phyloP scores from a whole-genome alignment of 2,888 invertebrate genomes.

The Athetis lepigone region DNA sequence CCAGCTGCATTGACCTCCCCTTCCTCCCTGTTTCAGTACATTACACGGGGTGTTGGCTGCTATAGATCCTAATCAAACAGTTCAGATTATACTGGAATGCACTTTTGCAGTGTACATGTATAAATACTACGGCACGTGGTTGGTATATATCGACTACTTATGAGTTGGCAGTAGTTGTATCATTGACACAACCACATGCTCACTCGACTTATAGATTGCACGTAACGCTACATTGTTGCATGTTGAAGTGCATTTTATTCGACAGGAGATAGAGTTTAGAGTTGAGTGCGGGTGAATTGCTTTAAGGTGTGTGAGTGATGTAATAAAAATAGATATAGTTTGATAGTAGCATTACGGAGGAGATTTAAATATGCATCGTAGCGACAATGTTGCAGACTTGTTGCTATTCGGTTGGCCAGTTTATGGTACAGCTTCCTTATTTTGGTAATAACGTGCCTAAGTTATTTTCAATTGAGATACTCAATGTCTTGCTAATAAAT shows the following conservation, averaged over 20 bases:
- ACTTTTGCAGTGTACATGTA: slow-evolving; percentile 63
- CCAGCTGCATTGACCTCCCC: slow-evolving; percentile 61
- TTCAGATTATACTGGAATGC: slow-evolving; percentile 68
- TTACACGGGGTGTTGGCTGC: slow-evolving; percentile 25
- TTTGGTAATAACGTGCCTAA: slow-evolving; percentile 72
- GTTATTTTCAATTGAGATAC: slow-evolving; percentile 58
- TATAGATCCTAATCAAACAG: slow-evolving; percentile 55
- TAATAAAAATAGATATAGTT: slow-evolving; percentile 76
- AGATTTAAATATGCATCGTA: slow-evolving; percentile 79
- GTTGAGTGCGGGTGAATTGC: slow-evolving; percentile 33
- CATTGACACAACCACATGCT: slow-evolving; percentile 69
- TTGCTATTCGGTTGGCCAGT: slow-evolving; percentile 71
- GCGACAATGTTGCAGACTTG: slow-evolving; percentile 79
- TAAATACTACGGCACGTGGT: slow-evolving; percentile 79
- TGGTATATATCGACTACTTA: slow-evolving; percentile 68
- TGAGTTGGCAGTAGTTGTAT: slow-evolving; percentile 80
- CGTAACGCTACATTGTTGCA: slow-evolving; percentile 44
- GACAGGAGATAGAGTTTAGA: slow-evolving; percentile 43
- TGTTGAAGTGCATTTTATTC: slow-evolving; percentile 54
- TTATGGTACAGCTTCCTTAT: slow-evolving; percentile 78
- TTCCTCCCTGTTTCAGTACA: slow-evolving; percentile 18
- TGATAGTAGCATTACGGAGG: slow-evolving; percentile 76
- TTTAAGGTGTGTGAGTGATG: slow-evolving; percentile 63
- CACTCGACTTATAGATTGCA: slow-evolving; percentile 51
- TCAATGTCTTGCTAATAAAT: slow-evolving; percentile 36